A percentile compares a stretch with the other conserved stretches of the same genome.
Evolutionary conservation across 2,797 vertebrate species (phyloP).

Genomic region (Euphonia xanthogaster): DNA sequence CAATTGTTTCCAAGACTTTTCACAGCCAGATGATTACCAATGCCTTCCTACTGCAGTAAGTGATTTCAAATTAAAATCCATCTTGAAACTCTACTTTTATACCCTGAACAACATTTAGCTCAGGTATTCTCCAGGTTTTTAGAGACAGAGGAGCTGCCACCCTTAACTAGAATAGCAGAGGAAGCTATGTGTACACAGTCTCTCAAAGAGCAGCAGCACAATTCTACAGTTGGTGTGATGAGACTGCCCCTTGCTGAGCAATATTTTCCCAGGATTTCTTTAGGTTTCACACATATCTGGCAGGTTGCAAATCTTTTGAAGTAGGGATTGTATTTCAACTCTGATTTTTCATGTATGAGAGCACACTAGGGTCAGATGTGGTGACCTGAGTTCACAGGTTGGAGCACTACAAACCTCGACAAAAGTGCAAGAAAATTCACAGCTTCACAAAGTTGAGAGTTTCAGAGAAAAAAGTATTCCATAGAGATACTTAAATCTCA

Average conservation of each 20-base stretch:
- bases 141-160: background rate
- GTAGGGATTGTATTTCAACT: background rate
- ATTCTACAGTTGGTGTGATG: background rate
- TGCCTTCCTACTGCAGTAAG: background rate
- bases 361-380: background rate
- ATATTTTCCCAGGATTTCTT: background rate
- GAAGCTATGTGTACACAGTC: background rate
- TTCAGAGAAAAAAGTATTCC: background rate
- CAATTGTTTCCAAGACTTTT: background rate
- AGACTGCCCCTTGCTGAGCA: constrained; percentile 50
- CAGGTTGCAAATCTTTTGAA: background rate
- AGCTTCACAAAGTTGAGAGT: background rate
- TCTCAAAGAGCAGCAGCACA: background rate
- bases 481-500: background rate
- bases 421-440: background rate
- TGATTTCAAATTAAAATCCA: background rate
- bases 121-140: background rate
- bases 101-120: background rate
- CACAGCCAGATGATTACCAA: background rate
- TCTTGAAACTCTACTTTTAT: background rate
- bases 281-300: background rate
- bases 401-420: background rate
- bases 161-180: background rate
- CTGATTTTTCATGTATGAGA: background rate
- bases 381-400: background rate